phyloP scores from a whole-genome alignment of 2,888 invertebrate genomes.

The Helicoverpa assulta region DNA sequence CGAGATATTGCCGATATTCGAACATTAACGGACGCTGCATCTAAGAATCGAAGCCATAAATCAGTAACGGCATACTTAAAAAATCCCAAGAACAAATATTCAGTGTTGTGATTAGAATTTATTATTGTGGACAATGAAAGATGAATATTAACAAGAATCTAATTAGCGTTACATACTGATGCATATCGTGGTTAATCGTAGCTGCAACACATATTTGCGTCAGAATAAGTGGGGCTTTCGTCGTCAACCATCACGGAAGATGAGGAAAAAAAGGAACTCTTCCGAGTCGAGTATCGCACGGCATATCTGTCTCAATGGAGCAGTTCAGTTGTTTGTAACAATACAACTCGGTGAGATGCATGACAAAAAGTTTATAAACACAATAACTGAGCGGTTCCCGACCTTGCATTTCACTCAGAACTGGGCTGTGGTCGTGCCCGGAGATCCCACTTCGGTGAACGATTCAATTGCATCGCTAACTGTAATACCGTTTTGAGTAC shows the following conservation, averaged over 20 bases:
- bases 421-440: conserved; percentile 84
- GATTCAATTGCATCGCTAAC: conserved; percentile 80
- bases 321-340: conserved; percentile 80
- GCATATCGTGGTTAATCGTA: conserved; percentile 72
- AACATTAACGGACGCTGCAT: conserved; percentile 7
- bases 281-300: conserved; percentile 84
- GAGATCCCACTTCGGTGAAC: conserved; percentile 76
- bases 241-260: conserved; percentile 81
- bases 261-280: conserved; percentile 70
- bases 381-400: conserved; percentile 81
- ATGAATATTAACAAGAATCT: conserved; percentile 67
- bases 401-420: conserved; percentile 84
- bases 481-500: conserved; percentile 84
- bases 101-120: conserved; percentile 60
- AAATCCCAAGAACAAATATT: conserved; percentile 51
- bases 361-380: conserved; percentile 84
- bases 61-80: conserved; percentile 9
- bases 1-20: conserved; percentile 16
- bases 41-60: conserved; percentile 4
- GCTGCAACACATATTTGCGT: conserved; percentile 77
- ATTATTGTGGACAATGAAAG: conserved; percentile 61
- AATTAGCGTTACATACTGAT: conserved; percentile 69
- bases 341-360: conserved; percentile 82
- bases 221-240: conserved; percentile 80
- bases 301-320: conserved; percentile 84